Base-by-base conservation (phyloP, 1,140 invertebrate species). In the Drosophila pruinosa region DNA sequence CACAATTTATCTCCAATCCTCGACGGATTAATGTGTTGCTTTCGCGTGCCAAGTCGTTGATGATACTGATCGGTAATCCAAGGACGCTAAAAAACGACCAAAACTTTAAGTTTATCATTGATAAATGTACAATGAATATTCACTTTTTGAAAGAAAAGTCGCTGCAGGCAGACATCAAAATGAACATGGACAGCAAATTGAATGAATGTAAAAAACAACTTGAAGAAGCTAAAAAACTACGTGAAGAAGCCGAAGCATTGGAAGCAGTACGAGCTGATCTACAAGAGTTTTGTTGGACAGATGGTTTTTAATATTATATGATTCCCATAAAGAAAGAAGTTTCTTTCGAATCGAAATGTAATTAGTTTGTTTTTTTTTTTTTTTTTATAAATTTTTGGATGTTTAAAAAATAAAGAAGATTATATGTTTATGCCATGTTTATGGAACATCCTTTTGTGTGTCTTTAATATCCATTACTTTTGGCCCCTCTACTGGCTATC, bases 1-100 rank as follows among this genome's bases (percentile, higher is more conserved):
- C 96, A 12, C 95, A 95, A 10, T 96, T 96, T 89, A 92, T 96
- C 8, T 93, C 92, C 4, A 94, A 94, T 92, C 93, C 93, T 79
- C 95, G 95, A 92, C 92, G 96, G 68, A 94, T 97, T 75, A 98
- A 98, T 92, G 97, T 98, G 0, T 94, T 96, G 2, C 80, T 97
- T 3, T 97, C 96, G 2, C 92, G 97, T 58, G 95, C 96, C 1
- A 94, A 95, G 89, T 92, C 94, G 4, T 92, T 97, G 36, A 83
- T 97, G 0, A 94, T 98, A 41, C 92, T 98, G 41, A 92, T 97
- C 56, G 97, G 97, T 15, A 95, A 97, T 92, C 95, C 96, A 0
- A 64, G 3, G 14, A 70, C 72, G 2, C 50, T 81, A n/a, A 15
- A 12, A n/a, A 21, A 61, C 15, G 38, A 54, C 28, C 4, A 15